Conservation (phyloP, 2,888 invertebrate species). For the Amphipyra tragopoginis region DNA sequence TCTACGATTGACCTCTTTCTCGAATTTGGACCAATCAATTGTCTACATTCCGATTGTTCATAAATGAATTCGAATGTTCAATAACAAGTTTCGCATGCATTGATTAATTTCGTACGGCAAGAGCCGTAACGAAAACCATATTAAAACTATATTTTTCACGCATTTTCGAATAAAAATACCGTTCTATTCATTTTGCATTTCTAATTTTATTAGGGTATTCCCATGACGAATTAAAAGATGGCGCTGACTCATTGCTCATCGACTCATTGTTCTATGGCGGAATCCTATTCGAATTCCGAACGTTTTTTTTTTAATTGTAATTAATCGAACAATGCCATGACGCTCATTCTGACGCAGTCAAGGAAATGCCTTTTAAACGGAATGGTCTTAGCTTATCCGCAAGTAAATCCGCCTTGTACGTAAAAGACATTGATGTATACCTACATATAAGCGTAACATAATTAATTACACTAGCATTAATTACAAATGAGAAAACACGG, state of each 20-base stretch:
- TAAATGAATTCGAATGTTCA: slow-evolving; percentile 15
- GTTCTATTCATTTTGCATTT: slow-evolving; percentile 24
- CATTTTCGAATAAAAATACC: slow-evolving; percentile 30
- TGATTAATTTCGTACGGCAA: slow-evolving; percentile 29
- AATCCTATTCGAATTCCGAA: slow-evolving; percentile 15
- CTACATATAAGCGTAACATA: neutral
- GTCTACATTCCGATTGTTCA: slow-evolving; percentile 14
- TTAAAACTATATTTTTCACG: slow-evolving; percentile 14
- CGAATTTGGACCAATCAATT: too few relatives aligned
- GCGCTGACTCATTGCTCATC: slow-evolving; percentile 10
- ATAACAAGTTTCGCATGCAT: slow-evolving; percentile 21
- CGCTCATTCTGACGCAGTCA: slow-evolving; percentile 1
- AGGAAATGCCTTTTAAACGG: slow-evolving; percentile 22
- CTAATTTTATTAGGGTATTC: slow-evolving; percentile 29
- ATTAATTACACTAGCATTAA: too few relatives aligned
- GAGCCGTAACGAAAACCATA: slow-evolving; percentile 19
- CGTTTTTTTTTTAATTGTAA: slow-evolving; percentile 24
- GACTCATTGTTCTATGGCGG: slow-evolving; percentile 8
- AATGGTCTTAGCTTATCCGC: slow-evolving; percentile 9
- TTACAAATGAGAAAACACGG: too few relatives aligned
- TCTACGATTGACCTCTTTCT: too few relatives aligned
- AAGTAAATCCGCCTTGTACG: slow-evolving; percentile 14
- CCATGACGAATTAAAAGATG: slow-evolving; percentile 36
- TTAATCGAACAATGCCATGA: slow-evolving; percentile 27
- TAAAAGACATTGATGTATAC: neutral